Base-by-base conservation (phyloP, 2,888 invertebrate species). In the Anthophora plumipes region DNA sequence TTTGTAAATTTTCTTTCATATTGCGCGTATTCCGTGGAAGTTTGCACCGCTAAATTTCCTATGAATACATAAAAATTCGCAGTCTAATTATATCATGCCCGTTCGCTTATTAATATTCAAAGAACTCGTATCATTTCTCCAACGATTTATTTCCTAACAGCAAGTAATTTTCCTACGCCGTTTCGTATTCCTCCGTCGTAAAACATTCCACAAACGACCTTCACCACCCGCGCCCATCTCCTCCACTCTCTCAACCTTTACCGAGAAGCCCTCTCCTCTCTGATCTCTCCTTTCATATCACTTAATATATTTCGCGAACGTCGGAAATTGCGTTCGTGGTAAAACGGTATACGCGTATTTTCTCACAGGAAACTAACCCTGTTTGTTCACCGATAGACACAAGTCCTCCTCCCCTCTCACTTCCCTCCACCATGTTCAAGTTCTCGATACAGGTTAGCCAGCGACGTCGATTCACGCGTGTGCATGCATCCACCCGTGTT, bases 291-390 rank as follows among this genome's bases (percentile, higher is more conserved):
- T 14, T 7, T 46, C 70, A n/a, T 48, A 41, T 76, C 50, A 12
- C 57, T 76, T 75, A 70, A 67, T 67, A 67, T 25, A 73, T 50
- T 41, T 31, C 48, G 48, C 31, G 61, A 39, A 39, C 54, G 39
- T 39, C n/a, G 61, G 54, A 75, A 75, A 75, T 70, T 69, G 69
- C 69, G 43, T 69, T 69, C 55, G 57, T 9, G 61, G 50, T 43
- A 37, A 39, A 31, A 5, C 55, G 22, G 52, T 66, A 52, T 20
- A 20, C 50, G 59, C 31, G 54, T 61, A 60, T 61, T 55, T 75
- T 57, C 50, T 41, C 17, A 20, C 1, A 41, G 5, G 25, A 72
- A 64, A 48, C 41, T 64, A 12, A 17, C 31, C 31, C 11, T 37
- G 63, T 41, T n/a, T 9, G 20, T 55, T 39, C 54, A 12, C 22